Conservation (phyloP, 2,113 vertebrate genomes). For the Gorsachius goisagi region DNA sequence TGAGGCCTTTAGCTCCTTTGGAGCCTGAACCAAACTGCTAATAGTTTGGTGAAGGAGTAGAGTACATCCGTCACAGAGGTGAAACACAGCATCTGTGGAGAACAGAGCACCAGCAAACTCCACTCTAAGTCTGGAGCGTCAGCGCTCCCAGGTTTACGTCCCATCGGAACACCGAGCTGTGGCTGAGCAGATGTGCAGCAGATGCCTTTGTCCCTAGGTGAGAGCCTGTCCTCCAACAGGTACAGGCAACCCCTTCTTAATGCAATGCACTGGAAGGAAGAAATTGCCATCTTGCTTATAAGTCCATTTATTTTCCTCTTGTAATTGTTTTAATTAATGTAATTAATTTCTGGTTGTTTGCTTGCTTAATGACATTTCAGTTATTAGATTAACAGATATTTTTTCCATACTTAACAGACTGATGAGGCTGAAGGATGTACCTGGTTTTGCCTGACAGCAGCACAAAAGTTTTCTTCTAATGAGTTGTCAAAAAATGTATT, state of each 20-base stretch:
- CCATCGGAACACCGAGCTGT: neutral
- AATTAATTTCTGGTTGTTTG: neutral
- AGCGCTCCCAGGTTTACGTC: neutral
- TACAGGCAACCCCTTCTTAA: neutral
- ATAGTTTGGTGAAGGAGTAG: neutral
- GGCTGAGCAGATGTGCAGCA: neutral
- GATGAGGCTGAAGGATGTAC: neutral
- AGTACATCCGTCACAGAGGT: neutral
- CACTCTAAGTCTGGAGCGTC: accelerated
- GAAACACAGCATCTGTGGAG: neutral
- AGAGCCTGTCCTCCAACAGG: neutral
- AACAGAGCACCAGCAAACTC: neutral
- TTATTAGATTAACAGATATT: neutral
- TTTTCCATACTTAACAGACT: neutral
- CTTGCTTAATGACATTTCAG: neutral
- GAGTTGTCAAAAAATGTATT: neutral
- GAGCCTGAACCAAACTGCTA: neutral
- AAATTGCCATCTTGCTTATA: neutral
- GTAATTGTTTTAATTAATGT: neutral
- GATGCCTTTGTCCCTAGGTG: neutral
- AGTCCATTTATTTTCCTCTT: neutral
- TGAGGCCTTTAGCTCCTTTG: neutral
- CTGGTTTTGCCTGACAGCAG: neutral
- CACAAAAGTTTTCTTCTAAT: neutral
- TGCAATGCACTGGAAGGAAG: neutral